These are phyloP conservation scores for Leuciscus idus DNA, from an alignment of 2,113 vertebrate species.

Conservation along the genomic window DNA sequence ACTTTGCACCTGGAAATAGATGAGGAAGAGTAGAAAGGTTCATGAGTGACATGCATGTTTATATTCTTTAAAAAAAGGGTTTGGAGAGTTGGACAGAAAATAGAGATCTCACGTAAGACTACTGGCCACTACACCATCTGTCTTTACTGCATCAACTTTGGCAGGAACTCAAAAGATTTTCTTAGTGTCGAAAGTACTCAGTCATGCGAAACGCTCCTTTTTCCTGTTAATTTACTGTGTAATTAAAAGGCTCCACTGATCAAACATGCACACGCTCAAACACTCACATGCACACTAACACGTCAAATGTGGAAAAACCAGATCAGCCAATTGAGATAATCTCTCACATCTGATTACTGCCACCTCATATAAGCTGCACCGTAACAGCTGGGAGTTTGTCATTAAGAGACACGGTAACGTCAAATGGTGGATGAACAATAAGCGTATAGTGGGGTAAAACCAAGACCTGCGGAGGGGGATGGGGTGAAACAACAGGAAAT, in stretches of 20 bases:
- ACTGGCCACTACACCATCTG: neutral
- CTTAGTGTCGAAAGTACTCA: neutral
- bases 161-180: neutral
- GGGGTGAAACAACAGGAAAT: conserved; percentile 42
- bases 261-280: conserved; percentile 37
- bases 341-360: conserved; percentile 49
- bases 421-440: conserved; percentile 54
- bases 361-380: conserved; percentile 12
- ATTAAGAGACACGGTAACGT: conserved; percentile 13
- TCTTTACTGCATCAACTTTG: neutral
- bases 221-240: conserved; percentile 14
- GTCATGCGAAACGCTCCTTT: neutral
- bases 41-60: neutral
- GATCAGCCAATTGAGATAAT: conserved; percentile 46
- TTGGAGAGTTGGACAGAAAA: neutral
- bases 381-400: conserved; percentile 15
- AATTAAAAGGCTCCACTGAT: conserved; percentile 12
- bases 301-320: conserved; percentile 60
- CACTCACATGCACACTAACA: conserved; percentile 24
- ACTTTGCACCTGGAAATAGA: conserved; percentile 44
- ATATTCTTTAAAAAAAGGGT: neutral
- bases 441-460: conserved; percentile 51
- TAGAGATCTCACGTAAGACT: neutral
- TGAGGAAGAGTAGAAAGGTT: neutral
- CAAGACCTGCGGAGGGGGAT: conserved; percentile 5